phyloP scores from a whole-genome alignment of 2,888 invertebrate species.

The Trachelus tabidus region DNA sequence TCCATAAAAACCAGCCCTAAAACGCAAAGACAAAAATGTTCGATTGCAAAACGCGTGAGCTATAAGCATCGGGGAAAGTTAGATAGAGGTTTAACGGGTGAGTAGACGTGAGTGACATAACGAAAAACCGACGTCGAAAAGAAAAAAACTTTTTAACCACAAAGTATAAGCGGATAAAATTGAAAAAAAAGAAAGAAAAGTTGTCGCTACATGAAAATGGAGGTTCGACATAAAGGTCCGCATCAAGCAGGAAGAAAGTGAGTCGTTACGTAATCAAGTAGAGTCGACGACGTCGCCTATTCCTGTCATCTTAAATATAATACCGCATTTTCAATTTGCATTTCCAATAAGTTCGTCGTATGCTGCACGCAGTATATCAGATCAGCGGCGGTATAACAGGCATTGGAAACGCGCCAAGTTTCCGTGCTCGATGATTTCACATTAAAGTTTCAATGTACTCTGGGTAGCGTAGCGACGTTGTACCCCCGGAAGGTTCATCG shows the following conservation, averaged over 20 bases:
- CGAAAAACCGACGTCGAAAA: background rate
- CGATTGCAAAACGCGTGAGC: background rate
- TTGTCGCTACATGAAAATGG: background rate
- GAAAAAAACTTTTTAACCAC: too few species aligned
- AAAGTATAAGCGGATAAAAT: background rate
- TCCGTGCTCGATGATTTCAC: conserved; percentile 53
- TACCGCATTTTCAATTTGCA: conserved; percentile 35
- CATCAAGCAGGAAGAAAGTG: background rate
- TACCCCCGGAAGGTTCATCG: background rate
- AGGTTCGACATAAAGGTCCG: background rate
- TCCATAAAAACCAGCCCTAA: background rate
- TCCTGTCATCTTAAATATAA: conserved; percentile 3
- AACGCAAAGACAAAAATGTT: background rate
- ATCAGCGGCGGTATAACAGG: conserved; percentile 14
- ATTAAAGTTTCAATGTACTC: conserved; percentile 50
- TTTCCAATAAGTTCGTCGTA: conserved; percentile 36
- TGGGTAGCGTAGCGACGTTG: background rate
- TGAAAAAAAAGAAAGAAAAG: background rate
- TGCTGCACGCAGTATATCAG: conserved; percentile 10
- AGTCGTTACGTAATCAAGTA: background rate
- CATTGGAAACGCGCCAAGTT: conserved; percentile 50
- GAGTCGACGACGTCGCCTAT: background rate
- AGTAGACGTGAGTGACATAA: background rate
- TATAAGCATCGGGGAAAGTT: background rate
- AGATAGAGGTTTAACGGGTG: background rate